Conservation (phyloP, 2,797 vertebrate species). For the Sebastiscus albofasciatus region DNA sequence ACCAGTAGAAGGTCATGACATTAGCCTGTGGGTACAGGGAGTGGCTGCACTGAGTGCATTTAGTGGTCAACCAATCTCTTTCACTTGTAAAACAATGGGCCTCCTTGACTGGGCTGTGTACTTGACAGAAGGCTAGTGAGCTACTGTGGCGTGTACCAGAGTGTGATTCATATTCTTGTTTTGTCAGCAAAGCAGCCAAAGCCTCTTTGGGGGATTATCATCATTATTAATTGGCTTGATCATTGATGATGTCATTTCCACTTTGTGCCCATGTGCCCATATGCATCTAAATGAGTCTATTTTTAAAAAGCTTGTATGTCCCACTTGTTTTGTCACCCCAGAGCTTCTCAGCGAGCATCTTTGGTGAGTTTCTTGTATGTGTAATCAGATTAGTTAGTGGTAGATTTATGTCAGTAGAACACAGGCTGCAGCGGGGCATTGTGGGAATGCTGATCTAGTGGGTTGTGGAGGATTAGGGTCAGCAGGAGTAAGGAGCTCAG, state of each 20-base stretch:
- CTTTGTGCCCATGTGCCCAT: not conserved
- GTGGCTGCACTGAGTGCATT: slow-evolving; percentile 45
- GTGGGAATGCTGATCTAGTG: slow-evolving; percentile 75
- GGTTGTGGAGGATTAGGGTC: slow-evolving; percentile 78
- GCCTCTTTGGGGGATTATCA: slow-evolving; percentile 74
- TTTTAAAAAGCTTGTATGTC: not conserved
- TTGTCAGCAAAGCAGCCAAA: slow-evolving; percentile 73
- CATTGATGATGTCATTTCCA: slow-evolving; percentile 44
- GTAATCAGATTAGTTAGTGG: slow-evolving; percentile 45
- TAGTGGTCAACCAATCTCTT: slow-evolving; percentile 46
- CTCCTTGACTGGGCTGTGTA: slow-evolving; percentile 42
- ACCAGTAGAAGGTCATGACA: slow-evolving; percentile 60
- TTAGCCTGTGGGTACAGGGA: slow-evolving; percentile 43
- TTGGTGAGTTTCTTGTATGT: not conserved
- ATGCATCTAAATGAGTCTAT: not conserved
- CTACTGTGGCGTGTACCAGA: slow-evolving; percentile 6
- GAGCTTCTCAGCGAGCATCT: not conserved
- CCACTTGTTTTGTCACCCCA: not conserved
- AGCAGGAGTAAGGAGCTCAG: slow-evolving; percentile 74
- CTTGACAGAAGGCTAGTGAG: slow-evolving; percentile 23
- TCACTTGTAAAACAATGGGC: slow-evolving; percentile 52
- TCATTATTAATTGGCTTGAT: slow-evolving; percentile 56
- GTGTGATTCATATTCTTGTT: slow-evolving; percentile 53
- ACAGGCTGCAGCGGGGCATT: slow-evolving; percentile 48
- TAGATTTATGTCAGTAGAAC: slow-evolving; percentile 64